Percentiles rank a stretch among this genome's conserved stretches.
phyloP scores from a whole-genome alignment of 2,888 invertebrate species.

The Oscheius myriophilus region DNA sequence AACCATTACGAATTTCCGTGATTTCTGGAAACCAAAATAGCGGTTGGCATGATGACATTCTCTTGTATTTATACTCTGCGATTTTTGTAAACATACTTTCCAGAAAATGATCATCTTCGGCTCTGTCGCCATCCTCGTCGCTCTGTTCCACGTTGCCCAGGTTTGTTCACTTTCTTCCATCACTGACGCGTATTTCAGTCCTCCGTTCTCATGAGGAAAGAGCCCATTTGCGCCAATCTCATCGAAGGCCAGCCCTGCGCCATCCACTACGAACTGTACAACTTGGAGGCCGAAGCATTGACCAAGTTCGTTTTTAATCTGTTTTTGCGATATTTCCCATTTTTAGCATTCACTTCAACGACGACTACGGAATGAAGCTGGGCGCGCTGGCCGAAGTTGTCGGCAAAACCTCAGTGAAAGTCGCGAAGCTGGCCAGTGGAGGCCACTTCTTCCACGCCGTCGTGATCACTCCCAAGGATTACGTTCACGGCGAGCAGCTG shows the following conservation, averaged over 20 bases:
- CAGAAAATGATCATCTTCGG: too few relatives aligned
- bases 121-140: not conserved
- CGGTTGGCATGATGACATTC: too few relatives aligned
- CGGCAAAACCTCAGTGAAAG: slow-evolving; percentile 1
- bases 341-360: slow-evolving; percentile 7
- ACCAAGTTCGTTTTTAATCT: not conserved
- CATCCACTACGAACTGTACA: slow-evolving; percentile 7
- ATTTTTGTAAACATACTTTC: too few relatives aligned
- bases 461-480: not conserved
- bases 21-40: too few relatives aligned
- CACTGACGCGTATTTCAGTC: not conserved
- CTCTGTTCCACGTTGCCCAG: not conserved
- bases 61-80: too few relatives aligned
- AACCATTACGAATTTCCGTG: too few relatives aligned
- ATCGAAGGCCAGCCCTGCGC: slow-evolving; percentile 1
- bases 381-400: not conserved
- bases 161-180: not conserved
- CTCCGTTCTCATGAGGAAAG: slow-evolving; percentile 4
- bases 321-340: too few relatives aligned
- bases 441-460: not conserved
- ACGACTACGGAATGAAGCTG: slow-evolving; percentile 12
- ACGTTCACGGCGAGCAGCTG: not conserved
- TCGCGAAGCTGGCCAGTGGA: not conserved
- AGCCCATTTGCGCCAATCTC: not conserved
- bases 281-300: not conserved